Evolutionary conservation across 2,888 invertebrate genomes (phyloP).

Genomic region (Ommatoiulus sabulosus): DNA sequence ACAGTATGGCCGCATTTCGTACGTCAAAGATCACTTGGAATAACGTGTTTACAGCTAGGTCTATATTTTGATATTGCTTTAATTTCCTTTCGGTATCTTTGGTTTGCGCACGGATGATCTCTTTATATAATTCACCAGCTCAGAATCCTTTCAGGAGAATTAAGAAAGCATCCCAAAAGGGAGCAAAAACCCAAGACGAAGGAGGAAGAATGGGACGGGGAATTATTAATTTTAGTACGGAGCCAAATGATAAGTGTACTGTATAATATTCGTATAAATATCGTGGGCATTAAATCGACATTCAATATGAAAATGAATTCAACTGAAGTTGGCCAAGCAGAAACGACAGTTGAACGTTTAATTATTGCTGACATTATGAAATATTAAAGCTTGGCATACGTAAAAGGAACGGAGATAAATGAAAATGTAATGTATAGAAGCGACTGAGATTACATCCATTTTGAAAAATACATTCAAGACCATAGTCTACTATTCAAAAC

Average conservation of each 20-base stretch:
- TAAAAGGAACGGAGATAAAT: background rate
- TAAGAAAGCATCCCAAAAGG: constrained; percentile 21
- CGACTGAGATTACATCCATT: constrained; percentile 15
- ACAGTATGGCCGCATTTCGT: background rate
- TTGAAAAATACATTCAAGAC: background rate
- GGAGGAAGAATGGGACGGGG: background rate
- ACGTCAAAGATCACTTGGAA: constrained; percentile 2
- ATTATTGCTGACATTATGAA: constrained; percentile 54
- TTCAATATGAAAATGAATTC: constrained; percentile 41
- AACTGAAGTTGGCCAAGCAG: constrained; percentile 22
- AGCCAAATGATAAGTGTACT: constrained; percentile 44
- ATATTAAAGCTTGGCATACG: constrained; percentile 37
- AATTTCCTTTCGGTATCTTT: constrained; percentile 1
- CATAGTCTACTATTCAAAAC: background rate
- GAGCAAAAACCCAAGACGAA: constrained; percentile 35
- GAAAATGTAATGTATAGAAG: background rate
- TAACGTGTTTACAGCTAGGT: background rate
- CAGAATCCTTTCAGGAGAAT: constrained; percentile 27
- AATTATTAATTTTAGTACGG: constrained; percentile 41
- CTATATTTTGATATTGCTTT: background rate
- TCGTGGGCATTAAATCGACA: constrained; percentile 32
- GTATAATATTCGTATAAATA: constrained; percentile 48
- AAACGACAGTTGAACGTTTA: constrained; percentile 46
- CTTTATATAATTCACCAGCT: constrained; percentile 41
- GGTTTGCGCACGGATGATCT: constrained; percentile 27